Conservation (phyloP, 2,888 invertebrate species). For the Cetonia aurata region DNA sequence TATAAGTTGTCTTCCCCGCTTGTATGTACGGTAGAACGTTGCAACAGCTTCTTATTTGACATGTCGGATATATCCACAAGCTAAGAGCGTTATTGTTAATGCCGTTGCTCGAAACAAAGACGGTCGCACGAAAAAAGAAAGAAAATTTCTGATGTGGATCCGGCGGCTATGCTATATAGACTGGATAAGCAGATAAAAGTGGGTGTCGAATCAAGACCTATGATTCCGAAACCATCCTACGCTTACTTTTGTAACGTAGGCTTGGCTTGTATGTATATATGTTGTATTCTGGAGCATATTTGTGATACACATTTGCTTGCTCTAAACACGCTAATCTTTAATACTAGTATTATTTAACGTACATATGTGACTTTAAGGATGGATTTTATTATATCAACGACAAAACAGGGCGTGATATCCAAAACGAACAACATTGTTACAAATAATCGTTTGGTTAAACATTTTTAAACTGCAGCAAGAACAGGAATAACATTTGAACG, state of each 20-base stretch:
- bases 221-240: slow-evolving; percentile 49
- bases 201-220: slow-evolving; percentile 52
- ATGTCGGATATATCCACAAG: too few relatives aligned
- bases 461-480: too few relatives aligned
- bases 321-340: slow-evolving; percentile 39
- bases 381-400: not conserved
- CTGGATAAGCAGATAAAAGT: slow-evolving; percentile 41
- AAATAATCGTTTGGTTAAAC: too few relatives aligned
- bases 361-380: slow-evolving; percentile 3
- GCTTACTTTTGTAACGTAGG: slow-evolving; percentile 52
- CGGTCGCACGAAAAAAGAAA: slow-evolving; percentile 9
- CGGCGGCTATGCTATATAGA: slow-evolving; percentile 16
- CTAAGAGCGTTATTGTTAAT: slow-evolving; percentile 5
- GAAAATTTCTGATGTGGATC: not conserved
- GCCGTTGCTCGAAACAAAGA: slow-evolving; percentile 25
- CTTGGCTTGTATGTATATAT: slow-evolving; percentile 45
- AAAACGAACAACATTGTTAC: not conserved
- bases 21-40: slow-evolving; percentile 19
- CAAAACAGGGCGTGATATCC: not conserved
- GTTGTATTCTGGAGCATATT: slow-evolving; percentile 34
- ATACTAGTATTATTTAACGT: slow-evolving; percentile 33
- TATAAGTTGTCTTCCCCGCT: slow-evolving; percentile 19
- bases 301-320: slow-evolving; percentile 24
- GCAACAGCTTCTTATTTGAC: slow-evolving; percentile 6
- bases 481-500: too few relatives aligned